Evolutionary conservation across 2,888 invertebrate species (phyloP), one percentile per base, ranked within the genome.

Genomic region (Malachius bipustulatus): DNA sequence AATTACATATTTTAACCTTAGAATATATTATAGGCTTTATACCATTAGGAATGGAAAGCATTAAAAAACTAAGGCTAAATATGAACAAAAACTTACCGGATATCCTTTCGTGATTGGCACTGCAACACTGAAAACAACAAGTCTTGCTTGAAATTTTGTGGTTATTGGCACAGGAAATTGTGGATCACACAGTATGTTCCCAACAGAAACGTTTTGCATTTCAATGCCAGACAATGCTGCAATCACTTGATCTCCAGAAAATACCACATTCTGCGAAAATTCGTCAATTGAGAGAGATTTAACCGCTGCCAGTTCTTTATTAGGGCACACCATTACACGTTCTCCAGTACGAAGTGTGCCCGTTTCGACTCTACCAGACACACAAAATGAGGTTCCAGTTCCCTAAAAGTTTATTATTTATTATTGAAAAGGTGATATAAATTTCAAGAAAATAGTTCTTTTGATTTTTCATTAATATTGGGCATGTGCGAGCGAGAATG

Each of bases 221-320:
- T 91, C 90, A 26, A 89, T 71, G 14, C 83, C 83, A 2, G 82
- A 73, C 14, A 98, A 59, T 1, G 83, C 84, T 1, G 93, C 68
- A 30, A 80, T 74, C 1, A 87, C 82, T 62, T 90, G 88, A 59
- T 98, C 97, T 11, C 97, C 97, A 40, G 96, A 94, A 66, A 93
- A 97, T 0, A 81, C 89, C 35, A 77, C 73, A 43, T 71, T 71
- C 38, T 73, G 73, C 1, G 77, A 57, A 11, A 87, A 82, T 59
- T 93, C 90, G 30, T 60, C 62, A 36, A 85, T 75, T 26, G 67
- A 62, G 35, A 77, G 55, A 50, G 81, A 75, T 67, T 90, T 88
- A 2, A 93, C 77, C 36, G 73, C 69, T n/a, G 83, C 88, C 43
- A 73, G 61, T 65, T 91, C 90, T 47, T 81, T 82, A 38, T 74